Conservation (phyloP, 1,140 invertebrate species). For the Mya arenaria region DNA sequence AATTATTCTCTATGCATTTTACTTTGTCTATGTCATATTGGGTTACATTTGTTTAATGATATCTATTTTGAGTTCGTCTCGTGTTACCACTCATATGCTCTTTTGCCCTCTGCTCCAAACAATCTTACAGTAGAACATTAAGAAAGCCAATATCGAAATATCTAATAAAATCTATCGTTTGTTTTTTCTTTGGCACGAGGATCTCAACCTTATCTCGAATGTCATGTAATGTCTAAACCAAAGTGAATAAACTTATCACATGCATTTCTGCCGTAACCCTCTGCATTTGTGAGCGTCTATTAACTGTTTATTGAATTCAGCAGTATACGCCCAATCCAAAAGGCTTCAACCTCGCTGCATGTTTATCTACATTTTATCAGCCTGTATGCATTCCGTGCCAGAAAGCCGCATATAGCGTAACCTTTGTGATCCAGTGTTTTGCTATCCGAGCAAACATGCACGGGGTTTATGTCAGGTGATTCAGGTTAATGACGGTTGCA, state of each 20-base stretch:
- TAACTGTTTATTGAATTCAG: constrained; percentile 31
- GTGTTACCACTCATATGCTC: too few relatives aligned
- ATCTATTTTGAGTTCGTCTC: too few relatives aligned
- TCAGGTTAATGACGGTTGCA: constrained; percentile 56
- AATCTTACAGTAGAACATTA: too few relatives aligned
- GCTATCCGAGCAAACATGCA: constrained; percentile 47
- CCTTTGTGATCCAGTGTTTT: constrained; percentile 42
- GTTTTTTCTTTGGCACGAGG: too few relatives aligned
- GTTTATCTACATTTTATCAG: constrained; percentile 56
- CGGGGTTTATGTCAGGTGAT: constrained; percentile 51
- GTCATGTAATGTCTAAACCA: constrained; percentile 54
- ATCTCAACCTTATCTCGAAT: constrained; percentile 41
- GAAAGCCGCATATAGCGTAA: constrained; percentile 58
- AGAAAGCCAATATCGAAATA: too few relatives aligned
- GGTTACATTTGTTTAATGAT: too few relatives aligned
- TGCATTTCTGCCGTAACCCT: constrained; percentile 22
- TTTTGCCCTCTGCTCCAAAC: too few relatives aligned
- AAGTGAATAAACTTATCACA: constrained; percentile 52
- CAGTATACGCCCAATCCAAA: constrained; percentile 36
- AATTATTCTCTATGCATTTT: too few relatives aligned
- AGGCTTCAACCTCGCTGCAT: constrained; percentile 50
- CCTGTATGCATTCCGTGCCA: constrained; percentile 47
- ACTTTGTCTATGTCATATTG: too few relatives aligned
- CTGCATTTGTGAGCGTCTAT: neutral
- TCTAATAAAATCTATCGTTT: too few relatives aligned